These are phyloP conservation scores for Embiotoca jacksoni DNA, from an alignment of 2,113 vertebrate species.

Conservation along the genomic window DNA sequence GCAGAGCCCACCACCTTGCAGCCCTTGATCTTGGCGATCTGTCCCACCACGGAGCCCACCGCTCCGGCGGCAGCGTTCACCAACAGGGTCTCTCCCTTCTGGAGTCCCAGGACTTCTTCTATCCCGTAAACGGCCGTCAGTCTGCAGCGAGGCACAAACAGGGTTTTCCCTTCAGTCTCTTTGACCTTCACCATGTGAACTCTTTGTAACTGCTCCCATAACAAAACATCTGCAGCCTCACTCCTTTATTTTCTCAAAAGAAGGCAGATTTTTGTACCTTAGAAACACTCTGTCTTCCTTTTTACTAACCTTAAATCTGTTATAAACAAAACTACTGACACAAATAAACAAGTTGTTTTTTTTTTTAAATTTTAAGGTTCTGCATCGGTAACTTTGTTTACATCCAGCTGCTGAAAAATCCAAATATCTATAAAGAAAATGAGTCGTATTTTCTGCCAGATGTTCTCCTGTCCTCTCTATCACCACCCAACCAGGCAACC, in stretches of 20 bases:
- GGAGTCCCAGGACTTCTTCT: conserved; percentile 85
- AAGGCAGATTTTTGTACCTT: background rate
- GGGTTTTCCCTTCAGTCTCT: background rate
- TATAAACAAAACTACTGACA: too few species aligned
- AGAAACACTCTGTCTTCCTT: too few species aligned
- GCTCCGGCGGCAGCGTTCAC: conserved; percentile 92
- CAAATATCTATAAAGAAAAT: too few species aligned
- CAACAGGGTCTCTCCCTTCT: conserved; percentile 88
- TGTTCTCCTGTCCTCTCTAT: background rate
- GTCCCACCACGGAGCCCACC: conserved; percentile 89
- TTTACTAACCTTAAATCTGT: too few species aligned
- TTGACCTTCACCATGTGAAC: background rate
- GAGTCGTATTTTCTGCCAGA: too few species aligned
- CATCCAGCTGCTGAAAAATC: too few species aligned
- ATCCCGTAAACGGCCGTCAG: conserved; percentile 90
- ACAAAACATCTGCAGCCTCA: conserved; percentile 17
- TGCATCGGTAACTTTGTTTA: too few species aligned
- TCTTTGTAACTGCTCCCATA: conserved; percentile 5
- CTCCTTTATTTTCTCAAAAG: conserved; percentile 23
- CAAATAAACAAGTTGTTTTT: too few species aligned
- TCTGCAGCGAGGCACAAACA: conserved; percentile 69
- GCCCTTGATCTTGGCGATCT: conserved; percentile 91
- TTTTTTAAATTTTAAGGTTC: too few species aligned
- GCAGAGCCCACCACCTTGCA: conserved; percentile 90
- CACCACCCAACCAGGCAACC: too few species aligned